These are phyloP conservation scores for Arremon brunneinucha DNA, from an alignment of 2,797 vertebrate species.

Conservation along the genomic window DNA sequence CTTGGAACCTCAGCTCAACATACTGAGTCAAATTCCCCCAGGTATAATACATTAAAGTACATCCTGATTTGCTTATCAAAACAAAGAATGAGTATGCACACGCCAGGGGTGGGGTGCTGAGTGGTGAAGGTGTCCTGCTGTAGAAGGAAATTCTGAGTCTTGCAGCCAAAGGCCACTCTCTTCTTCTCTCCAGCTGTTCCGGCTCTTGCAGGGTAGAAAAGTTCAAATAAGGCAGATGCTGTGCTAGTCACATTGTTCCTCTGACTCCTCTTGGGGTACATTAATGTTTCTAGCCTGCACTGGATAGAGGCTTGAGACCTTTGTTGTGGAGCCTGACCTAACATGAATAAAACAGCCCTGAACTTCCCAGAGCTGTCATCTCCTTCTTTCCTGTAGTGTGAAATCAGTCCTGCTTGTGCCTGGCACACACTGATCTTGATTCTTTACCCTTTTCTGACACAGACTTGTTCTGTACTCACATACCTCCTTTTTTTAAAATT, in stretches of 20 bases:
- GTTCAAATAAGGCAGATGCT: not conserved
- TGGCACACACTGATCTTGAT: not conserved
- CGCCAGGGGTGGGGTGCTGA: not conserved
- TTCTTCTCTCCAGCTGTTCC: not conserved
- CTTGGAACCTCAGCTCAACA: not conserved
- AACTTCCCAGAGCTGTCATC: not conserved
- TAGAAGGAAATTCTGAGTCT: conserved; percentile 21
- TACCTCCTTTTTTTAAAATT: not conserved
- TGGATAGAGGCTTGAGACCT: not conserved
- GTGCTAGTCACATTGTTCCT: not conserved
- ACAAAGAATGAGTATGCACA: conserved; percentile 43
- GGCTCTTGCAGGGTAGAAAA: not conserved
- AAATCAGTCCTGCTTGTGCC: not conserved
- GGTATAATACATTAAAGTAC: conserved; percentile 4
- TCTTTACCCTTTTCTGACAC: not conserved
- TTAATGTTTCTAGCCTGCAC: not conserved
- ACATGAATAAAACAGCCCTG: not conserved
- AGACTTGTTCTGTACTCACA: not conserved
- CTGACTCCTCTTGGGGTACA: not conserved
- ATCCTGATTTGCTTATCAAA: conserved; percentile 43
- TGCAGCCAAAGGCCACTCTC: not conserved
- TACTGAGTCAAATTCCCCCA: conserved; percentile 16
- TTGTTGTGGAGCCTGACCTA: not conserved
- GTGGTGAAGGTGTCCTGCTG: not conserved
- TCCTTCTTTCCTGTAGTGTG: not conserved